Conservation (phyloP, 1,140 invertebrate genomes). For the Cotesia chilonis region DNA sequence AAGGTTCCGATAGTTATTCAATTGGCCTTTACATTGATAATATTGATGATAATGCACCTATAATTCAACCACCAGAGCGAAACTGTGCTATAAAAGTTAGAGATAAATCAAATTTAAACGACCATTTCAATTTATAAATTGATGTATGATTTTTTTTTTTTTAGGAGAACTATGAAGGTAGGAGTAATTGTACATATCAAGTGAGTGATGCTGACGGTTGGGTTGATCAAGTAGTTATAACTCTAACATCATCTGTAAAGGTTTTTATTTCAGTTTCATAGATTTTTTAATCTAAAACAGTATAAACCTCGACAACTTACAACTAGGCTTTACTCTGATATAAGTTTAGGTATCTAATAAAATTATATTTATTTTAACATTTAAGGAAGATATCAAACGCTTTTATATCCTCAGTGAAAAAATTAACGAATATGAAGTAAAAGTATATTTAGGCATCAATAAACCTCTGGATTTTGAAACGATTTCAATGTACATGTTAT, state of each 20-base stretch:
- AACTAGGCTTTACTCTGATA: neutral
- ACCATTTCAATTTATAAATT: neutral
- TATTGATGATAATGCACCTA: constrained; percentile 66
- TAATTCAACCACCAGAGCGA: constrained; percentile 61
- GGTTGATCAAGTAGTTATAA: constrained; percentile 58
- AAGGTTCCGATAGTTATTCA: constrained; percentile 43
- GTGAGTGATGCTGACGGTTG: constrained; percentile 65
- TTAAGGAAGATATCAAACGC: constrained; percentile 42
- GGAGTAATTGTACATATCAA: constrained; percentile 59
- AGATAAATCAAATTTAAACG: neutral
- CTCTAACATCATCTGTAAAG: constrained; percentile 44
- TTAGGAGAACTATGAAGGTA: constrained; percentile 59
- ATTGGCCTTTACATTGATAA: constrained; percentile 61
- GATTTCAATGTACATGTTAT: constrained; percentile 41
- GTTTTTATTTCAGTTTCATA: neutral
- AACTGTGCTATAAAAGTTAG: constrained; percentile 54
- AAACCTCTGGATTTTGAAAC: constrained; percentile 42
- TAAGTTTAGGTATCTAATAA: neutral
- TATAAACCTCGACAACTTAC: too few relatives aligned
- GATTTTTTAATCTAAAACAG: neutral
- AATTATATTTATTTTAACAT: constrained; percentile 4
- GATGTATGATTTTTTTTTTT: neutral
- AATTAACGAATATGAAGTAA: constrained; percentile 53
- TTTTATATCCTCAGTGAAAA: constrained; percentile 57
- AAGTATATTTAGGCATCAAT: constrained; percentile 28